These are phyloP conservation scores for Troglohyphantes excavatus DNA, from an alignment of 2,888 invertebrate genomes.

Conservation along the genomic window DNA sequence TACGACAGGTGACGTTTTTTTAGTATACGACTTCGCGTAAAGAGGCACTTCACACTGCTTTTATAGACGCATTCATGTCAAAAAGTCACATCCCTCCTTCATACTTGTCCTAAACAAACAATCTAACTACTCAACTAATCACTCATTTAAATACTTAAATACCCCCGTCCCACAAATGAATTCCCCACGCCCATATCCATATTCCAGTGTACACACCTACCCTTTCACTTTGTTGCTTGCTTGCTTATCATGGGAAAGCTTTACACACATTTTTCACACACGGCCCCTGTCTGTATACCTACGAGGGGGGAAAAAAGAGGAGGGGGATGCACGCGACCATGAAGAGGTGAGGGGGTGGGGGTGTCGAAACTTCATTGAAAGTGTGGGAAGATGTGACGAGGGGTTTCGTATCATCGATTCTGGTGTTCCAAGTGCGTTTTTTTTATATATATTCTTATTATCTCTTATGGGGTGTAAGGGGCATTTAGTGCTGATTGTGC, in stretches of 20 bases:
- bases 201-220: not conserved
- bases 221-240: no score
- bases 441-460: no score
- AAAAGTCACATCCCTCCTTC: no score
- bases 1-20: no score
- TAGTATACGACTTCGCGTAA: no score
- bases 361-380: slow-evolving; percentile 17
- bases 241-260: not conserved
- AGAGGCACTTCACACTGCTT: no score
- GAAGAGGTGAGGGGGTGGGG: not conserved
- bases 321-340: not conserved
- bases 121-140: no score
- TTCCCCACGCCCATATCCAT: not conserved
- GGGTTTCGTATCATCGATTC: not conserved
- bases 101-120: no score
- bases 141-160: no score
- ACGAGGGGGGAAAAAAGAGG: not conserved
- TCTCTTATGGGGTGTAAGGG: no score
- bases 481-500: no score
- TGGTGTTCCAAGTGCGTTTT: not conserved
- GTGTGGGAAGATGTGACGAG: slow-evolving; percentile 36
- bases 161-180: not conserved
- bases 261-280: slow-evolving; percentile 14
- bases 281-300: not conserved
- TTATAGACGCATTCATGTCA: no score